These are phyloP conservation scores for Euura lappo DNA, from an alignment of 1,140 invertebrate species.

Conservation along the genomic window DNA sequence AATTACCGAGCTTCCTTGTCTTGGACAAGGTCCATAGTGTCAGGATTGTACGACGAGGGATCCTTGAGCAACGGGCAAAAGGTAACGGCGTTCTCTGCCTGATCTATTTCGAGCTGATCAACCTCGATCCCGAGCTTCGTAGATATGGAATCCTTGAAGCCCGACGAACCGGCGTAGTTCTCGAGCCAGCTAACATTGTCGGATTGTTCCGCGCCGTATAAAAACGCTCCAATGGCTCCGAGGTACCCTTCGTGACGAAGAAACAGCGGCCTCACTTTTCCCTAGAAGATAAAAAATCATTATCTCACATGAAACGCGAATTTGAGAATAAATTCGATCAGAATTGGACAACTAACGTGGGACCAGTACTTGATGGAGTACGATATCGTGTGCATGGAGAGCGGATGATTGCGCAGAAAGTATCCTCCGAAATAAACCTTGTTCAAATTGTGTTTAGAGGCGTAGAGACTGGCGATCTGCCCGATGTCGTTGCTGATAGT, in stretches of 20 bases:
- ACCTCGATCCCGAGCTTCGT: slow-evolving; percentile 58
- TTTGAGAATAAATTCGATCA: slow-evolving; percentile 10
- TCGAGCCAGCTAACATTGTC: slow-evolving; percentile 76
- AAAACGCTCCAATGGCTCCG: slow-evolving; percentile 79
- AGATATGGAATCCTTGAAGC: slow-evolving; percentile 64
- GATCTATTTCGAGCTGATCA: slow-evolving; percentile 75
- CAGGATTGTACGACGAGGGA: slow-evolving; percentile 77
- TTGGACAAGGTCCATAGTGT: slow-evolving; percentile 86
- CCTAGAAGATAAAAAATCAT: slow-evolving; percentile 40
- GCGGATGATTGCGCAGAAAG: slow-evolving; percentile 76
- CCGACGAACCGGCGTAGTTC: slow-evolving; percentile 78
- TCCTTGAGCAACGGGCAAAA: slow-evolving; percentile 72
- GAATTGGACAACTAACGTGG: slow-evolving; percentile 51
- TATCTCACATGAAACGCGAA: background rate
- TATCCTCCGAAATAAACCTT: slow-evolving; percentile 81
- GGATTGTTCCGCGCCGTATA: slow-evolving; percentile 73
- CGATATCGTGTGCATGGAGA: slow-evolving; percentile 79
- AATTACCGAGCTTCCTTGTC: slow-evolving; percentile 77
- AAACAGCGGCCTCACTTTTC: slow-evolving; percentile 74
- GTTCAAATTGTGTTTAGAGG: slow-evolving; percentile 69
- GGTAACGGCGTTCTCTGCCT: slow-evolving; percentile 66
- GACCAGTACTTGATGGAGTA: slow-evolving; percentile 82
- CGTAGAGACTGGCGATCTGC: slow-evolving; percentile 77
- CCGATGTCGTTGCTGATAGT: slow-evolving; percentile 82
- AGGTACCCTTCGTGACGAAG: slow-evolving; percentile 81